A percentile compares a stretch with the other conserved stretches of the same genome.
phyloP scores from a whole-genome alignment of 2,113 vertebrate genomes.

The Procapra przewalskii region DNA sequence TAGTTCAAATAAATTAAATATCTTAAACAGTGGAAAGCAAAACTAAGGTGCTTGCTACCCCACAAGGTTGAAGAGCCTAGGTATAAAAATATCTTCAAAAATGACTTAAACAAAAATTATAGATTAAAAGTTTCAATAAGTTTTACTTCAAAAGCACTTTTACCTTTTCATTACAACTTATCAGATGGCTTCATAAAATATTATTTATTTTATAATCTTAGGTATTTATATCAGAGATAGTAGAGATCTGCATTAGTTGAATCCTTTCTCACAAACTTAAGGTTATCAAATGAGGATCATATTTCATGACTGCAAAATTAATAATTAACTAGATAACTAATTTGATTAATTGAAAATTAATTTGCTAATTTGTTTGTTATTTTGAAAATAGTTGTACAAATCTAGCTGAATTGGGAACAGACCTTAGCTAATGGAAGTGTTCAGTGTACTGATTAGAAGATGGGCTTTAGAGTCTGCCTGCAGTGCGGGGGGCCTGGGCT shows the following conservation, averaged over 20 bases:
- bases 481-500: neutral
- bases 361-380: neutral
- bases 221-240: neutral
- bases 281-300: neutral
- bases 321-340: neutral
- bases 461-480: neutral
- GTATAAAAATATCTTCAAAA: slow-evolving; percentile 17
- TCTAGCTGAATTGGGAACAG: neutral
- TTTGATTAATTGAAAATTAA: neutral
- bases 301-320: neutral
- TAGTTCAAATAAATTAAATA: slow-evolving; percentile 41
- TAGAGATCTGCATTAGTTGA: neutral
- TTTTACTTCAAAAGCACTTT: neutral
- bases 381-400: neutral
- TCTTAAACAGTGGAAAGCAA: slow-evolving; percentile 15
- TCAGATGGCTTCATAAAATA: neutral
- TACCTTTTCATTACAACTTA: neutral
- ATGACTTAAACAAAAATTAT: neutral
- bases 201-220: neutral
- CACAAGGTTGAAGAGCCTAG: neutral
- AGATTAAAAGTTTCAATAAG: neutral
- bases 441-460: neutral
- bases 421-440: neutral
- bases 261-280: neutral
- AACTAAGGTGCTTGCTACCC: neutral